These are phyloP conservation scores for Arothron firmamentum DNA, from an alignment of 2,113 vertebrate genomes.

Conservation along the genomic window DNA sequence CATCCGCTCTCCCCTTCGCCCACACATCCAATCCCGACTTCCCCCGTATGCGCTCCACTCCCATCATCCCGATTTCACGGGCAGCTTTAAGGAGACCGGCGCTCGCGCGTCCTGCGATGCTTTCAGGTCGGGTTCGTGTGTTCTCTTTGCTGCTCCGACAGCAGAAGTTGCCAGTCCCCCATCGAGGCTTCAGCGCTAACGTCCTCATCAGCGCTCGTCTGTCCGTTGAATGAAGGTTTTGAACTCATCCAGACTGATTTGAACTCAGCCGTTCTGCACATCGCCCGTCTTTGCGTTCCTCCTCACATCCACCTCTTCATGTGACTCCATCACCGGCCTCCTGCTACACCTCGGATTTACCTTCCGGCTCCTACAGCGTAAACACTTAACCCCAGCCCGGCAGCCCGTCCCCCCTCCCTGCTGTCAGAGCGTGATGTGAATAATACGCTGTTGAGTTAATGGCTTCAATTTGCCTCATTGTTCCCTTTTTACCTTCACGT, in stretches of 20 bases:
- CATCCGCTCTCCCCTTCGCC: conserved; percentile 32
- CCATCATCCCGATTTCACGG: conserved; percentile 39
- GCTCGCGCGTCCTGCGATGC: neutral
- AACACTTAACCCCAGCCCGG: conserved; percentile 35
- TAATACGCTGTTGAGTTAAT: conserved; percentile 42
- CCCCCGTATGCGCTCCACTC: conserved; percentile 6
- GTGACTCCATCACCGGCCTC: conserved; percentile 9
- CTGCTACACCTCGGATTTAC: conserved; percentile 31
- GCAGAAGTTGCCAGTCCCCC: conserved; percentile 11
- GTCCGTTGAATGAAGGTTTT: conserved; percentile 1
- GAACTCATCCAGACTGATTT: no score
- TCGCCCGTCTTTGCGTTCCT: neutral
- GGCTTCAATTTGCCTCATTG: conserved; percentile 40
- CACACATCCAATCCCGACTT: conserved; percentile 22
- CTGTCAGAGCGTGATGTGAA: conserved; percentile 25
- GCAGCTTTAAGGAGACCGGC: conserved; percentile 23
- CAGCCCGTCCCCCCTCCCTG: conserved; percentile 1
- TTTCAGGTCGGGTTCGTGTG: neutral
- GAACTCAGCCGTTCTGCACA: no score
- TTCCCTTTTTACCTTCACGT: neutral
- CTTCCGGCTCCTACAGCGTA: conserved; percentile 38
- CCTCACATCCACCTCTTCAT: conserved; percentile 6
- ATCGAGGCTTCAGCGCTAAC: conserved; percentile 25
- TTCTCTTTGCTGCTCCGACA: conserved; percentile 6
- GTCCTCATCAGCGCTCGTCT: conserved; percentile 19